Base-by-base conservation (phyloP, 2,797 vertebrate species). In the Rhynchotus rufescens region DNA sequence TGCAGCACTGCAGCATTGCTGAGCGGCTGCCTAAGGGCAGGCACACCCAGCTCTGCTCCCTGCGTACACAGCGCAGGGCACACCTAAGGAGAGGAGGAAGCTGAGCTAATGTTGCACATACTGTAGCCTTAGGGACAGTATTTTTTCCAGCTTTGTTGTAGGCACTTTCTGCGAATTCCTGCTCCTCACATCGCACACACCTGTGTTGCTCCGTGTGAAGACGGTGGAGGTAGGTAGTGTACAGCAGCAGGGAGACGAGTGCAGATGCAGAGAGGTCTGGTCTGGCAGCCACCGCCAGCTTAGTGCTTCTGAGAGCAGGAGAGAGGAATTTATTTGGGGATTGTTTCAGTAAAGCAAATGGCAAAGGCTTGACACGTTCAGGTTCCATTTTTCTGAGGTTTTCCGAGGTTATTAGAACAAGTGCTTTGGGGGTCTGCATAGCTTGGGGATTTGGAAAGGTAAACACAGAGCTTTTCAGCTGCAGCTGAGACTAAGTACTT, bases 1-100 rank as follows among this genome's bases (percentile, higher is more conserved):
- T 92, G 93, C 44, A 75, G 92, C 5, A 34, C 45, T 47, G 54
- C 84, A 5, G 38, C 92, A 91, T 96, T 94, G 94, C 93, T 72
- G 95, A 89, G 80, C 57, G 1, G 10, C 68, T 17, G 68, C 67
- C 64, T 25, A 30, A 17, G 69, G 78, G 84, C 88, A 1, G 90
- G 90, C 95, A 34, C 92, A 12, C 96, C 96, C 94, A 34, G 61
- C 25, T 30, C 56, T 47, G 78, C 57, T 84, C 51, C 60, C 69
- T 56, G 57, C 57, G 57, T 42, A 47, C 51, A 30, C 45, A 42
- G 45, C 7, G 85, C 16, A 71, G 10, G 88, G 88, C 94, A 20
- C 95, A 40, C 89, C 92, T 80, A 38, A 3, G 61, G 36, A 19
- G 52, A 10, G 72, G 59, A 3, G n/a, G 90, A 64, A 80, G 28